These are phyloP conservation scores for Scelioninae gen. 1 DNA, from an alignment of 2,888 invertebrate genomes.

Conservation along the genomic window DNA sequence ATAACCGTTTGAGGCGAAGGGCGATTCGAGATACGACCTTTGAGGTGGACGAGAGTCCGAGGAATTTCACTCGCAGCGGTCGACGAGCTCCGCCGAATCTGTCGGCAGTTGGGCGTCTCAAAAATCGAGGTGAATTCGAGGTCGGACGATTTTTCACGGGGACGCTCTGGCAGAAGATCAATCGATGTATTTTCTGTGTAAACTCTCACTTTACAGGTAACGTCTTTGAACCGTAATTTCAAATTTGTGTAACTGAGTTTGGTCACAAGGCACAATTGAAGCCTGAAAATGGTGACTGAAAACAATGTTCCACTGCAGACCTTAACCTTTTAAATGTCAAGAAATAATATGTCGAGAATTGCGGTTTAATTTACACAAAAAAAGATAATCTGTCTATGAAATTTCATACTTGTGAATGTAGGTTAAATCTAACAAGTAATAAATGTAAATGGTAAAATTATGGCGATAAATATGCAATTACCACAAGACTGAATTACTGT, in stretches of 20 bases:
- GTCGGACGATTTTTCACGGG: slow-evolving; percentile 33
- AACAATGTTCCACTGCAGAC: background rate
- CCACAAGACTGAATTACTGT: background rate
- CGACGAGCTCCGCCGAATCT: slow-evolving; percentile 37
- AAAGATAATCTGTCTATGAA: no score
- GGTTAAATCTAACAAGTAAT: background rate
- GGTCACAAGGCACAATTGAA: slow-evolving; percentile 29
- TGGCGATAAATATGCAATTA: background rate
- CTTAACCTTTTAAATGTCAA: no score
- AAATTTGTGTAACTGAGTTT: slow-evolving; percentile 48
- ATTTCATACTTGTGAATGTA: background rate
- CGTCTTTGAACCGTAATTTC: slow-evolving; percentile 36
- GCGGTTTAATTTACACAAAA: no score
- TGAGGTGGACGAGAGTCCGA: slow-evolving; percentile 47
- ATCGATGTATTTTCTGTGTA: slow-evolving; percentile 46
- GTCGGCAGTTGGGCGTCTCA: slow-evolving; percentile 25
- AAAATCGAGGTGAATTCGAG: slow-evolving; percentile 35
- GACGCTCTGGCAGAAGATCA: slow-evolving; percentile 9
- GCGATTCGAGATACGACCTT: slow-evolving; percentile 58
- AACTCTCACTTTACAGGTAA: slow-evolving; percentile 22
- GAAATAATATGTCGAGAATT: no score
- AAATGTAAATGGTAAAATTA: background rate
- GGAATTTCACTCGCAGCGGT: slow-evolving; percentile 48
- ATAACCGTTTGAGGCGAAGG: slow-evolving; percentile 57
- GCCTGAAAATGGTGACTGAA: slow-evolving; percentile 8